Evolutionary conservation across 1,140 invertebrate genomes (phyloP), one percentile per base, ranked within the genome.

Genomic region (Sarcophaga peregrina): DNA sequence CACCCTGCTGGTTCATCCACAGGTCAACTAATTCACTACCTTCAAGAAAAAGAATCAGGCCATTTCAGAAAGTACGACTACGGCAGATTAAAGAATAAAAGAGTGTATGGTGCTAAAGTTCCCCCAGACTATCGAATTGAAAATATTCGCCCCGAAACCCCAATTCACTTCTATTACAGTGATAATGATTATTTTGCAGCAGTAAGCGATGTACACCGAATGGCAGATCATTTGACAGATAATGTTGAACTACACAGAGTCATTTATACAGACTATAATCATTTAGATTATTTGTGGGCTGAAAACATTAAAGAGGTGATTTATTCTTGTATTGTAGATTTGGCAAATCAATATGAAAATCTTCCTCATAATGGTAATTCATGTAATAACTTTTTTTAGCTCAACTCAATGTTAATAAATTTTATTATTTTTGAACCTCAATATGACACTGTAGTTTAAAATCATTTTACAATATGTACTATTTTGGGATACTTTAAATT

Each of bases 241-340:
- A 47, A 83, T 94, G 17, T 85, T 86, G 86, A 88, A n/a, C 84
- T 88, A 5, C 88, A 91, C 73, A 86, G 89, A 76, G 87, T 93
- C 0, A 86, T 87, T 0, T 85, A 89, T 47, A 81, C 87, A 15
- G 84, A 86, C 0, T 93, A 92, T 86, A 92, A 92, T 80, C 93
- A 93, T 78, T 82, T 93, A 58, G 93, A 93, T 86, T 93, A 92
- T 85, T 80, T 93, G 37, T 92, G 90, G 85, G 92, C 91, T 0
- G 90, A 87, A 13, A 87, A 92, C 82, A 91, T 90, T 11, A 91
- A 91, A 74, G 85, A 83, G 8, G 82, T 92, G 17, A 88, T 92
- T 48, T 91, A 92, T 84, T 87, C 92, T 83, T 89, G 93, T 75
- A 78, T 89, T 78, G n/a, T 78, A 47, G 75, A 78, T 20, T 46